phyloP scores from a whole-genome alignment of 2,888 invertebrate genomes.

The Hylaea fasciaria region DNA sequence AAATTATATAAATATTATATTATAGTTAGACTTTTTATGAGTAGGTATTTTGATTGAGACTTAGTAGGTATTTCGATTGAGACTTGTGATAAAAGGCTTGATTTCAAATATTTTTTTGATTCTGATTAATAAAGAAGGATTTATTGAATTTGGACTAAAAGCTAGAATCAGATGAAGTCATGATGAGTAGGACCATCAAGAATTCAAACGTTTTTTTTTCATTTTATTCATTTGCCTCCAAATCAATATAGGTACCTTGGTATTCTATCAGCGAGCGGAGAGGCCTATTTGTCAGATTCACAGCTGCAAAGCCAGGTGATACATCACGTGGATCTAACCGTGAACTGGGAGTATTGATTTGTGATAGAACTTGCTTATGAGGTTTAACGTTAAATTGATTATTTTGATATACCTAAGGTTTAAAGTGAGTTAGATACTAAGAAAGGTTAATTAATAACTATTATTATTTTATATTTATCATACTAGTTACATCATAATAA shows the following conservation, averaged over 20 bases:
- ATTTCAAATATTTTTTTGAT: too few species aligned
- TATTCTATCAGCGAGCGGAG: slow-evolving; percentile 8
- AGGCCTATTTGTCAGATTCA: slow-evolving; percentile 21
- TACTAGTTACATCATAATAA: too few species aligned
- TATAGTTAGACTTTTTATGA: too few species aligned
- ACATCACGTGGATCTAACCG: slow-evolving; percentile 13
- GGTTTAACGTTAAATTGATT: background rate
- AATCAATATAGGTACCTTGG: slow-evolving; percentile 1
- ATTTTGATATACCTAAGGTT: too few species aligned
- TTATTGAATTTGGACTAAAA: too few species aligned
- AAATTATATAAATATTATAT: background rate
- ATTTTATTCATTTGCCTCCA: background rate
- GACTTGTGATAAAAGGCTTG: background rate
- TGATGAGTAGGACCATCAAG: too few species aligned
- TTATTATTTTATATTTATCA: too few species aligned
- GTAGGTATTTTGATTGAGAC: background rate
- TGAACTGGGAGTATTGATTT: slow-evolving; percentile 18
- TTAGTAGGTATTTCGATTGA: background rate
- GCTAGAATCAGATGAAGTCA: too few species aligned
- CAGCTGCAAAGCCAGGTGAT: slow-evolving; percentile 13
- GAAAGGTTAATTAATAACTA: too few species aligned
- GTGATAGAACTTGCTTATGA: slow-evolving; percentile 10
- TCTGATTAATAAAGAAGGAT: too few species aligned
- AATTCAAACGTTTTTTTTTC: background rate
- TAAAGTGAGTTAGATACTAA: too few species aligned